Conservation (phyloP, 1,140 invertebrate genomes). For the Drosophila dunni region DNA sequence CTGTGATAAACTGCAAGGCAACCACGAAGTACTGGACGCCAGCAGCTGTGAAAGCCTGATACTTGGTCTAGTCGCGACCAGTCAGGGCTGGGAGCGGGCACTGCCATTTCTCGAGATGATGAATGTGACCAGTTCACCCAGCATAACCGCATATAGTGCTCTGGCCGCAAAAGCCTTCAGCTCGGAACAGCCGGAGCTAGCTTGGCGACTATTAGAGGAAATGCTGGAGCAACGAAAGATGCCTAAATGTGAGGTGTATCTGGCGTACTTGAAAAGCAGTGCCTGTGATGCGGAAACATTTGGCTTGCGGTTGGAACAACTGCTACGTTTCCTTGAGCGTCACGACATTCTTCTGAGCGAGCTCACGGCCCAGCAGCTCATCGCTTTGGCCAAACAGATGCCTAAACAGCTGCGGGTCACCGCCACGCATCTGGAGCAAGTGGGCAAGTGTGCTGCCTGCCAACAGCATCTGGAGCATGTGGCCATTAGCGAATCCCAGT, state of each 20-base stretch:
- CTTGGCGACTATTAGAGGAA: slow-evolving; percentile 71
- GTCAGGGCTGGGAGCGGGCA: slow-evolving; percentile 87
- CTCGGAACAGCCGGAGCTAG: slow-evolving; percentile 38
- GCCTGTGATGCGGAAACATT: slow-evolving; percentile 1
- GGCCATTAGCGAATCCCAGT: slow-evolving; percentile 87
- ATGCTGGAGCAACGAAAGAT: slow-evolving; percentile 59
- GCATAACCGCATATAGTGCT: slow-evolving; percentile 57
- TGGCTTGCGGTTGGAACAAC: slow-evolving; percentile 35
- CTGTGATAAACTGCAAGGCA: slow-evolving; percentile 85
- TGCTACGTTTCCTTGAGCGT: slow-evolving; percentile 63
- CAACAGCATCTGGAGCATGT: slow-evolving; percentile 85
- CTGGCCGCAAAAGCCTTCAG: slow-evolving; percentile 66
- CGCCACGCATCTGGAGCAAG: slow-evolving; percentile 26
- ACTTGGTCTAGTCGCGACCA: slow-evolving; percentile 87
- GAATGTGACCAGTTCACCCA: slow-evolving; percentile 84
- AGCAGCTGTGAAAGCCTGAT: slow-evolving; percentile 87
- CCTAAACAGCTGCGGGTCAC: slow-evolving; percentile 22
- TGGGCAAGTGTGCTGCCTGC: slow-evolving; percentile 87
- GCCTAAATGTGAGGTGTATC: slow-evolving; percentile 74
- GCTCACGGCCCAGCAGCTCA: slow-evolving; percentile 49
- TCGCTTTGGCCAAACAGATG: slow-evolving; percentile 12
- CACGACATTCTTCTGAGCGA: slow-evolving; percentile 67
- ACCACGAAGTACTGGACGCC: slow-evolving; percentile 87
- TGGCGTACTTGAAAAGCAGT: slow-evolving; percentile 49
- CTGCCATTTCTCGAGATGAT: slow-evolving; percentile 87